Percentiles rank a stretch among this genome's conserved stretches.
These are phyloP conservation scores for Asbolus verrucosus DNA, from an alignment of 1,140 invertebrate species.

Conservation along the genomic window DNA sequence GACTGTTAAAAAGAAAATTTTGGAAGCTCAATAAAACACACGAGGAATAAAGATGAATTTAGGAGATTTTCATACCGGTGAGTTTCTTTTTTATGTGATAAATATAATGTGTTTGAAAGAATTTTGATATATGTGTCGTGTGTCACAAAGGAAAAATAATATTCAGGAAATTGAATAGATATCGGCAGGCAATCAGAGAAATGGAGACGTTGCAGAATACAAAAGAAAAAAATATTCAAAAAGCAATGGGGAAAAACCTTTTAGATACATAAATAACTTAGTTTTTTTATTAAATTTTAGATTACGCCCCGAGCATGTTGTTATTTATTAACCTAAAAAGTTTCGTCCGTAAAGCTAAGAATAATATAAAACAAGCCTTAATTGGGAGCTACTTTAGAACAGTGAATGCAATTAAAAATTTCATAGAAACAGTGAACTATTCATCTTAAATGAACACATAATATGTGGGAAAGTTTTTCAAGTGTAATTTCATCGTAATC, in stretches of 20 bases:
- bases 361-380: slow-evolving; percentile 18
- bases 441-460: slow-evolving; percentile 40
- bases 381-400: slow-evolving; percentile 31
- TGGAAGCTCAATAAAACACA: slow-evolving; percentile 34
- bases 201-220: slow-evolving; percentile 44
- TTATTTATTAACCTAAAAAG: background rate
- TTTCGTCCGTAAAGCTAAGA: background rate
- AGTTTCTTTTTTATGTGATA: slow-evolving; percentile 45
- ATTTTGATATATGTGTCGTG: slow-evolving; percentile 43
- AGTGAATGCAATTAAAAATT: slow-evolving; percentile 40
- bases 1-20: slow-evolving; percentile 37
- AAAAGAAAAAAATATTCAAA: slow-evolving; percentile 43
- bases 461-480: slow-evolving; percentile 43
- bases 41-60: slow-evolving; percentile 40
- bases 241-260: slow-evolving; percentile 18
- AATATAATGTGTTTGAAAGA: slow-evolving; percentile 43
- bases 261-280: slow-evolving; percentile 25
- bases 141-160: slow-evolving; percentile 45
- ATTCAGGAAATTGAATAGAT: slow-evolving; percentile 43
- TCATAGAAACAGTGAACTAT: slow-evolving; percentile 45
- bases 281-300: slow-evolving; percentile 38
- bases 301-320: background rate
- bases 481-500: slow-evolving; percentile 33
- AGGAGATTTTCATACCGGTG: slow-evolving; percentile 36
- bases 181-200: slow-evolving; percentile 43